Percentiles rank a stretch among this genome's conserved stretches.
These are phyloP conservation scores for Galemys pyrenaicus DNA, from an alignment of 2,113 vertebrate species.

Conservation along the genomic window DNA sequence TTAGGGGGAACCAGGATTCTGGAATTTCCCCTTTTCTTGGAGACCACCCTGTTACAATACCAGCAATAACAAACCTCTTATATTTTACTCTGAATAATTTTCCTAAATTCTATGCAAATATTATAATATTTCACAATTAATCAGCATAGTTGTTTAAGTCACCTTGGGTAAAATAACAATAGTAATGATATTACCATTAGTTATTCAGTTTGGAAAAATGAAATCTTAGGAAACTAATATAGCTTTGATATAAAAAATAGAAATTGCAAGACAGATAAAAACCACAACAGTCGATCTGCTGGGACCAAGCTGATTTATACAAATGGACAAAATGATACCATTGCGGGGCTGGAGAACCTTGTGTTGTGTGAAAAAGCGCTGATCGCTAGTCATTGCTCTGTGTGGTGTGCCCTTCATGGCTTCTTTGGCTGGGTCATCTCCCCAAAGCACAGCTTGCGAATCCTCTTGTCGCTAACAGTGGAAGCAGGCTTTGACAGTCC, in stretches of 20 bases:
- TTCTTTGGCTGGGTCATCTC: neutral
- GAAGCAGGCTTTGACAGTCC: slow-evolving; percentile 64
- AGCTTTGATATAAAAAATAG: neutral
- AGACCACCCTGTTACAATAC: too few relatives aligned
- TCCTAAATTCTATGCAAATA: neutral
- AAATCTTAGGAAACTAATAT: neutral
- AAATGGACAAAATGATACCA: neutral
- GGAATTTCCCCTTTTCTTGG: too few relatives aligned
- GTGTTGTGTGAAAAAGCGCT: slow-evolving; percentile 24
- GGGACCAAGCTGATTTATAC: neutral
- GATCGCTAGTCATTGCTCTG: neutral
- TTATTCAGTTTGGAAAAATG: neutral
- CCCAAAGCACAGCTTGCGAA: neutral
- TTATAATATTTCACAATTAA: neutral
- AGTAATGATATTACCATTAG: neutral
- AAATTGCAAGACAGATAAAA: neutral
- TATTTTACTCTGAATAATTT: neutral
- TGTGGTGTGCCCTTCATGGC: slow-evolving; percentile 15
- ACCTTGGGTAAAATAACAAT: neutral
- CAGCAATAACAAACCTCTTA: neutral
- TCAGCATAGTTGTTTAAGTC: neutral
- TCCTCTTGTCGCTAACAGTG: slow-evolving; percentile 43
- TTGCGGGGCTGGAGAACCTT: neutral
- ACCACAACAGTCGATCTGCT: neutral
- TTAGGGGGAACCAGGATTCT: too few relatives aligned